Conservation (phyloP, 2,888 invertebrate genomes). For the Plagiodera versicolora region DNA sequence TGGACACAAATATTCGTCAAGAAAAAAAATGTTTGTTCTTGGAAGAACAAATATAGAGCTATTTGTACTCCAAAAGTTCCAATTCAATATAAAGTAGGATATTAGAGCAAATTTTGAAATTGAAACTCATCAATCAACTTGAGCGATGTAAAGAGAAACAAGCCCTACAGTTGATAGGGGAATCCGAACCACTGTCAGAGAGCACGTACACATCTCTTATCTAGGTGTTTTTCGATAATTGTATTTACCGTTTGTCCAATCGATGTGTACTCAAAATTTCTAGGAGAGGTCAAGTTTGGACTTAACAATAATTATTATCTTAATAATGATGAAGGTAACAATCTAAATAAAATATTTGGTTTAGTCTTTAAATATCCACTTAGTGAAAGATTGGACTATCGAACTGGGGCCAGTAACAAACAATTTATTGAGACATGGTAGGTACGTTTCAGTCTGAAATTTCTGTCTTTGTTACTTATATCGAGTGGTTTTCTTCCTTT, state of each 20-base stretch:
- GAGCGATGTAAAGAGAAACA: too few species aligned
- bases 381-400: not conserved
- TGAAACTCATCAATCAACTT: too few species aligned
- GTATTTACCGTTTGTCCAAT: slow-evolving; percentile 8
- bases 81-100: too few species aligned
- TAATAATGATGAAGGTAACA: not conserved
- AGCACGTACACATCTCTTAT: too few species aligned
- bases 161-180: too few species aligned
- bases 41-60: not conserved
- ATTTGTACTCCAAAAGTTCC: not conserved
- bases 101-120: too few species aligned
- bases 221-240: slow-evolving; percentile 15
- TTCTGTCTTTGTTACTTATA: too few species aligned
- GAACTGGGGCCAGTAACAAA: not conserved
- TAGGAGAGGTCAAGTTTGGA: not conserved
- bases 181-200: too few species aligned
- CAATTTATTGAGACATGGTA: too few species aligned
- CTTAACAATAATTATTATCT: not conserved
- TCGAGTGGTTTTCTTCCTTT: too few species aligned
- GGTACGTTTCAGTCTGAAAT: too few species aligned
- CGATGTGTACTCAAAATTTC: not conserved
- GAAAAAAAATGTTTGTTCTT: not conserved
- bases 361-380: not conserved
- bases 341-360: not conserved
- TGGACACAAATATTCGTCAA: not conserved